Percentiles rank a stretch among this genome's conserved stretches.
These are phyloP conservation scores for Ascaphus truei DNA, from an alignment of 2,113 vertebrate species.

Conservation along the genomic window DNA sequence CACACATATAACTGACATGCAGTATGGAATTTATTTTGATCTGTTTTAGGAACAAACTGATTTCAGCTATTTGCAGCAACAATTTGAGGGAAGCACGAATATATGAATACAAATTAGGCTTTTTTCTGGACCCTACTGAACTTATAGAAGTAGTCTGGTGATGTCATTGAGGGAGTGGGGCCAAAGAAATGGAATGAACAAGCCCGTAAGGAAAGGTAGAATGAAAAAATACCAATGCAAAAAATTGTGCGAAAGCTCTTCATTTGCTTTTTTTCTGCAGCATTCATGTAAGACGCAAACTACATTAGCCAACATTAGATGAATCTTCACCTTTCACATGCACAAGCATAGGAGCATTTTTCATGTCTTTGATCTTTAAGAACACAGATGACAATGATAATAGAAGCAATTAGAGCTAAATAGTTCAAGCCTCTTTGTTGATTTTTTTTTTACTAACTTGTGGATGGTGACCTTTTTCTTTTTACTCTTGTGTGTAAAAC, in stretches of 20 bases:
- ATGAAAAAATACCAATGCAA: no score
- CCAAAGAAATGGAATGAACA: no score
- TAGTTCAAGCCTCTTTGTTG: not conserved
- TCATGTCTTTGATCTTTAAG: not conserved
- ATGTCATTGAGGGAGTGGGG: no score
- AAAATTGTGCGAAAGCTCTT: not conserved
- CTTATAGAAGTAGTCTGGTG: no score
- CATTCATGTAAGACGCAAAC: not conserved
- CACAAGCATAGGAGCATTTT: not conserved
- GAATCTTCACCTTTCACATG: not conserved
- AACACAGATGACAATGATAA: not conserved
- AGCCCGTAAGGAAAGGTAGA: no score
- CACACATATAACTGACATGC: no score
- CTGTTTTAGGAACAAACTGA: not conserved
- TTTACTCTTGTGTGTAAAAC: not conserved
- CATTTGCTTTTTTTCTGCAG: not conserved
- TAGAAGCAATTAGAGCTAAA: not conserved
- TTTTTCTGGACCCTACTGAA: no score
- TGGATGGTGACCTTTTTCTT: not conserved
- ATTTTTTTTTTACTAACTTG: slow-evolving; percentile 3
- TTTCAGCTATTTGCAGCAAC: not conserved
- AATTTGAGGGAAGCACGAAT: not conserved
- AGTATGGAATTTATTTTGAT: no score
- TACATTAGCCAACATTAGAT: not conserved
- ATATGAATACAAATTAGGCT: not conserved